phyloP scores from a whole-genome alignment of 2,888 invertebrate genomes.

The Oeneis ivallda region DNA sequence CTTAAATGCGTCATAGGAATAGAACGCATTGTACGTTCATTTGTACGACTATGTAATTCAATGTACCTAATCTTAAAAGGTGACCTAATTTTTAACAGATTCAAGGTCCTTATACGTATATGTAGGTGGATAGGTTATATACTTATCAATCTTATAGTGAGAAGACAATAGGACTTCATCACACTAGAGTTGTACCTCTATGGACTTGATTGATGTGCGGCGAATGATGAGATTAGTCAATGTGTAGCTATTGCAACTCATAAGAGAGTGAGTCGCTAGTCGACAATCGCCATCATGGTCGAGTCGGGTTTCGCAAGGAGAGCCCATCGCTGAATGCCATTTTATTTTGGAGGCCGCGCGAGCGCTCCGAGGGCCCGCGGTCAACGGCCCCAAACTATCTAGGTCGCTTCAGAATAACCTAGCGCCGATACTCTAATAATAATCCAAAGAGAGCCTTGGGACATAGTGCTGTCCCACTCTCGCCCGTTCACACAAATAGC shows the following conservation, averaged over 20 bases:
- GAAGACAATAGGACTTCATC: not conserved
- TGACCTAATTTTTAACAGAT: slow-evolving; percentile 12
- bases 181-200: not conserved
- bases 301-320: slow-evolving; percentile 77
- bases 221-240: slow-evolving; percentile 47
- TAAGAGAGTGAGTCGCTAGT: slow-evolving; percentile 55
- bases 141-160: not conserved
- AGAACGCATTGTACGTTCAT: not conserved
- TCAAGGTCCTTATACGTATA: slow-evolving; percentile 9
- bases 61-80: slow-evolving; percentile 4
- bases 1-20: not conserved
- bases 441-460: slow-evolving; percentile 71
- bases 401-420: slow-evolving; percentile 81
- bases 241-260: slow-evolving; percentile 59
- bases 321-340: slow-evolving; percentile 80
- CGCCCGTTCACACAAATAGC: slow-evolving; percentile 59
- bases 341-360: slow-evolving; percentile 80
- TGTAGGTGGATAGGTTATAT: not conserved
- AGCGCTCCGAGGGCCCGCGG: slow-evolving; percentile 78
- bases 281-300: slow-evolving; percentile 61
- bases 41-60: not conserved
- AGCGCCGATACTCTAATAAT: slow-evolving; percentile 82
- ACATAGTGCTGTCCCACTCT: slow-evolving; percentile 69
- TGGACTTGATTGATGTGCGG: slow-evolving; percentile 26
- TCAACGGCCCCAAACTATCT: slow-evolving; percentile 79